These are phyloP conservation scores for Nephila pilipes DNA, from an alignment of 1,140 invertebrate species.

Conservation along the genomic window DNA sequence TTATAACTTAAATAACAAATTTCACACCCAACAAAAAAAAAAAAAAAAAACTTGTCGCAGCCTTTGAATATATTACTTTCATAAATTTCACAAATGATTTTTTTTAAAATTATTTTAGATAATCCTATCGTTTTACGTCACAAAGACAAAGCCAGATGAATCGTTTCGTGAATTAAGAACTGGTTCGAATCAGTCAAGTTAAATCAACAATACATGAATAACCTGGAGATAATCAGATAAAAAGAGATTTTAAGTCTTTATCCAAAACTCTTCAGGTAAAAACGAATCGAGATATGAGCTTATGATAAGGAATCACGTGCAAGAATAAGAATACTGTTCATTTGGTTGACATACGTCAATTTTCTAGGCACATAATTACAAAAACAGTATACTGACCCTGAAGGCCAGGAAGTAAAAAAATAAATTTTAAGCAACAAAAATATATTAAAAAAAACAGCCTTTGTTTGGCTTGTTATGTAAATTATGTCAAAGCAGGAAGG, in stretches of 20 bases:
- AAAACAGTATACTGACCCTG: background rate
- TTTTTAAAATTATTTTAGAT: too few relatives aligned
- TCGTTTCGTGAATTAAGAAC: background rate
- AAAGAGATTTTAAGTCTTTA: background rate
- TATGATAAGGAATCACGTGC: background rate
- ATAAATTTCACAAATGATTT: too few relatives aligned
- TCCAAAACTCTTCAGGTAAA: background rate
- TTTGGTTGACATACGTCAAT: background rate
- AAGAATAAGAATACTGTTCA: background rate
- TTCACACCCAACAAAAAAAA: too few relatives aligned
- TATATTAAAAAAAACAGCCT: background rate
- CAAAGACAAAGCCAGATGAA: background rate
- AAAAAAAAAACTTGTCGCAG: too few relatives aligned
- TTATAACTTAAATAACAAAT: too few relatives aligned
- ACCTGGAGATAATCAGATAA: background rate
- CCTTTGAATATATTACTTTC: too few relatives aligned
- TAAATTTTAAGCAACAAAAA: background rate
- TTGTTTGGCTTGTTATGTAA: background rate
- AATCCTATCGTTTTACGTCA: background rate
- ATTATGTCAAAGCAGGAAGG: background rate
- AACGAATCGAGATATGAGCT: background rate
- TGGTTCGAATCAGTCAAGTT: background rate
- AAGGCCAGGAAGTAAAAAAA: background rate
- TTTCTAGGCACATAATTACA: background rate
- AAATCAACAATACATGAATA: background rate